Evolutionary conservation across 2,113 vertebrate genomes (phyloP), one percentile per base, ranked within the genome.

Genomic region (Dasyornis broadbenti): DNA sequence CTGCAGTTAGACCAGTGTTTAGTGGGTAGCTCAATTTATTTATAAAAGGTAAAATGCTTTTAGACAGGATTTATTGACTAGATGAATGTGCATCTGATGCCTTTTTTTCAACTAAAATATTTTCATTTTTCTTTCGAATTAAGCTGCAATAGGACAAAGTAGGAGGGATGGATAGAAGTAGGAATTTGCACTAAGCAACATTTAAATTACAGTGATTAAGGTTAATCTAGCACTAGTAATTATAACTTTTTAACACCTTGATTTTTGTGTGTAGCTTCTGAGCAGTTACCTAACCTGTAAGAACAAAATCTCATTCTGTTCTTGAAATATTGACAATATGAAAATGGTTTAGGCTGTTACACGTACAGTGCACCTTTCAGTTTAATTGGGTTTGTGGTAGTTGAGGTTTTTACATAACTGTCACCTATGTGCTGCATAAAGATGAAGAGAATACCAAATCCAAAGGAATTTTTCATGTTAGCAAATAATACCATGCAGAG

Each of bases 1-100:
- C 23, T 45, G 10, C 19, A 45, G 13, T 57, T 86, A 12, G 5
- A 9, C 70, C 52, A 44, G 10, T 66, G 30, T 79, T 61, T 20
- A 56, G 11, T 77, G 12, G 16, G 57, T 68, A 59, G 39, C 11
- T 21, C 6, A 39, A 7, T 19, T 39, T 61, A 83, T 69, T 39
- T 1, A 0, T 9, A 39, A 73, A 49, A 14, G 2, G 1, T 45
- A 18, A 63, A 72, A 23, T n/a, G 13, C 16, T 59, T 81, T 54
- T 18, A 42, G 9, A 24, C 5, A 28, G 44, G 8, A 5, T 39
- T 83, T 78, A 28, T 64, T 45, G 23, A 42, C 3, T 53, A 35
- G 15, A 27, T 61, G 33, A 53, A 59, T 68, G 18, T 57, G 7
- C 3, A 22, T 66, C 17, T 60, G 12, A 30, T 86, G 9, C 15